These are phyloP conservation scores for Bettongia penicillata DNA, from an alignment of 2,113 vertebrate species.

Conservation along the genomic window DNA sequence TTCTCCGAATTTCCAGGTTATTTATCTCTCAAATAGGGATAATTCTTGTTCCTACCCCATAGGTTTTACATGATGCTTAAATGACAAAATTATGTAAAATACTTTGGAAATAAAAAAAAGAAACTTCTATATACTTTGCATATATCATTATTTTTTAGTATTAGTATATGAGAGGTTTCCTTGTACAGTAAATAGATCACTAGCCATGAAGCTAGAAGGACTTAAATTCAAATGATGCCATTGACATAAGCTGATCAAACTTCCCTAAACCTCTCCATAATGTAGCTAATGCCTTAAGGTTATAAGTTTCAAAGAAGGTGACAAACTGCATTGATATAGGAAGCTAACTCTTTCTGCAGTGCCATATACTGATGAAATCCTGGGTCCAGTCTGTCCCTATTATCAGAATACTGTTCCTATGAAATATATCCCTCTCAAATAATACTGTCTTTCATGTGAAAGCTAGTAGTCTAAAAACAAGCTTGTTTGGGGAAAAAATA, in stretches of 20 bases:
- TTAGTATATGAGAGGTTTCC: not conserved
- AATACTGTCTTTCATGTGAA: conserved; percentile 26
- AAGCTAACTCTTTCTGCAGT: not conserved
- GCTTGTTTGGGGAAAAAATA: conserved; percentile 61
- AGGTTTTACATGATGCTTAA: not conserved
- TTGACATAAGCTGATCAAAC: not conserved
- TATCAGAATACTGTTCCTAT: conserved; percentile 40
- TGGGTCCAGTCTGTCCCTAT: not conserved
- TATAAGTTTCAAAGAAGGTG: not conserved
- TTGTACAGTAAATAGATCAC: not conserved
- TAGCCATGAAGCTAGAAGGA: not conserved
- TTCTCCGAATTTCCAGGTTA: not conserved
- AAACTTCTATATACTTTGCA: not conserved
- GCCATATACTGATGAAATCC: not conserved
- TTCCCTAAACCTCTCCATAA: not conserved
- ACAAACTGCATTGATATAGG: not conserved
- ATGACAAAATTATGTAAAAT: not conserved
- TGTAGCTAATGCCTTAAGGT: not conserved
- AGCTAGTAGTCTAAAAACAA: conserved; percentile 45
- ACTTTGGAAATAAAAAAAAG: not conserved
- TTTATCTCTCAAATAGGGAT: not conserved
- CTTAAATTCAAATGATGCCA: not conserved
- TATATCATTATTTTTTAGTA: not conserved
- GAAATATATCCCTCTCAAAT: conserved; percentile 40
- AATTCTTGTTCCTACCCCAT: not conserved